Evolutionary conservation across 2,797 vertebrate species (phyloP).

Genomic region (Astyanax mexicanus): DNA sequence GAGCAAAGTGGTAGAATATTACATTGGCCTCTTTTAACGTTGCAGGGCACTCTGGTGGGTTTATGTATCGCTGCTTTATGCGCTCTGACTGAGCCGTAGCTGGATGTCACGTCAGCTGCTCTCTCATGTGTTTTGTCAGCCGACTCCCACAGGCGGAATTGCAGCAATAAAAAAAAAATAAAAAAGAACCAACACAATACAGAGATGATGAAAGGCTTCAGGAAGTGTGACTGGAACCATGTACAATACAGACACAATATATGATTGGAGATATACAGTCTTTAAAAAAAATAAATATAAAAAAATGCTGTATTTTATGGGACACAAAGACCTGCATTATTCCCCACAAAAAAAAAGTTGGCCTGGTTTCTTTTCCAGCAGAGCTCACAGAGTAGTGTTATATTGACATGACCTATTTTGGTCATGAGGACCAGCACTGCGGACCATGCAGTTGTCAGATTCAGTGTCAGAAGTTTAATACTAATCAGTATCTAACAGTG

Average conservation of each 20-base stretch:
- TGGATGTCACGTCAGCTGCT: conserved; percentile 10
- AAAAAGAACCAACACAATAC: background rate
- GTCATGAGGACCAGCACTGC: conserved; percentile 34
- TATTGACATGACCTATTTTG: conserved; percentile 62
- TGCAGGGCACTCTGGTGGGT: background rate
- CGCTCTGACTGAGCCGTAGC: conserved; percentile 22
- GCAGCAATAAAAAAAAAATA: conserved; percentile 5
- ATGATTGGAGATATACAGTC: background rate
- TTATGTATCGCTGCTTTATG: conserved; percentile 13
- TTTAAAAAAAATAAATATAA: too few species aligned
- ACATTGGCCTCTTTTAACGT: background rate
- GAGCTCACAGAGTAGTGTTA: conserved; percentile 23
- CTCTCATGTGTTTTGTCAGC: conserved; percentile 23
- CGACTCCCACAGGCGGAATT: conserved; percentile 31
- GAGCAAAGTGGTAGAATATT: background rate
- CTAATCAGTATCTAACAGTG: too few species aligned
- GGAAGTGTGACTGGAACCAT: background rate
- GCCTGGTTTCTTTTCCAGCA: background rate
- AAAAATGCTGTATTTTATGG: background rate
- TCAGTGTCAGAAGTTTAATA: too few species aligned
- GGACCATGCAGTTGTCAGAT: conserved; percentile 12
- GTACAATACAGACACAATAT: background rate
- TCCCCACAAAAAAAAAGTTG: background rate
- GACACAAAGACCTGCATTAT: conserved; percentile 14
- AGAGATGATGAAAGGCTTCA: background rate